Base-by-base conservation (phyloP, 2,113 vertebrate genomes). In the Poecilia latipinna region DNA sequence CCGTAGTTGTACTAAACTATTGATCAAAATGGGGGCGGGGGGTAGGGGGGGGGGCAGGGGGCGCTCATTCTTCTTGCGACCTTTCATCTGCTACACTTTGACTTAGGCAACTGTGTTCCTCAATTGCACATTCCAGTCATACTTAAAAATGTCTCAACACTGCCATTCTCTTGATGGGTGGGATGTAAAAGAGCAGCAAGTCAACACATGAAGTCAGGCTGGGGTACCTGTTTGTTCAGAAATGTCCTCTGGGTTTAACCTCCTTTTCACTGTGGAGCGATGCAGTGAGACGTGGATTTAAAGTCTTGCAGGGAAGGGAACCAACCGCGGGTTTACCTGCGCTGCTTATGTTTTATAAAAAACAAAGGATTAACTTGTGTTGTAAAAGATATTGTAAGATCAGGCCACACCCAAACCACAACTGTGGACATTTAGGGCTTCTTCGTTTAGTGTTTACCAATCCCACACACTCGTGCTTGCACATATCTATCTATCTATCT, bases 121-220 rank as follows among this genome's bases (percentile, higher is more conserved):
- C 26, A 75, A 72, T 77, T 22, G 74, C 70, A 78, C 91, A 94
- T 95, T 95, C 92, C 90, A 83, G 29, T 78, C 94, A 93, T 94
- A 94, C 76, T 75, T 93, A 69, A 71, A 82, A 88, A 88, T 75
- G 81, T 91, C 90, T 83, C 76, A 86, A 84, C 82, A 83, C 64
- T 77, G 13, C 26, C 51, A 76, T 79, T 75, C 65, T 78, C 61
- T 73, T 64, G 65, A n/a, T 54, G 71, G 63, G 65, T 68, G 37
- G 32, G 51, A 86, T 79, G 75, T 81, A 77, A 85, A 80, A 44
- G 28, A 70, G 29, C 63, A 61, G 68, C 85, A 91, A 92, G 90
- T 92, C 82, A 76, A 86, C 75, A 79, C 91, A 92, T 24, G 88
- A 86, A 84, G 35, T 72, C 42, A 24, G 19, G 24, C 37, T 15